Percentiles rank a stretch among this genome's conserved stretches.
phyloP scores from a whole-genome alignment of 2,888 invertebrate species.

The Phortica magna region DNA sequence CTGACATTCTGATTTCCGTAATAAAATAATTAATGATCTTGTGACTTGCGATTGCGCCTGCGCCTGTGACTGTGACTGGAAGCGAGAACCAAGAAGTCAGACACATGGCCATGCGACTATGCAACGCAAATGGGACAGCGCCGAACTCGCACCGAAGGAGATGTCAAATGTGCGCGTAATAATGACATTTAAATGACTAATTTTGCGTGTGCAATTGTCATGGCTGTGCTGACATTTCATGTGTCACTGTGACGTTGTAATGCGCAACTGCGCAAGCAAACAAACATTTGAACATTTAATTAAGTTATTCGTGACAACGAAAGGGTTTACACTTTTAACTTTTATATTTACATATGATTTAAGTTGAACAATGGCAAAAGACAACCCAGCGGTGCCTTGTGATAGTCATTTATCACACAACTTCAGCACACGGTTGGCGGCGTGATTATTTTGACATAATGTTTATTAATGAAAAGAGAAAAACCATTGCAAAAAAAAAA shows the following conservation, averaged over 20 bases:
- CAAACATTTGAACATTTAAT: constrained; percentile 53
- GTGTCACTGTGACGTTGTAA: constrained; percentile 30
- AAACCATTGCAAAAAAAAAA: constrained; percentile 28
- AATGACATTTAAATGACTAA: constrained; percentile 67
- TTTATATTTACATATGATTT: constrained; percentile 35
- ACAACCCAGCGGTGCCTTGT: constrained; percentile 47
- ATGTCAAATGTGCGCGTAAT: constrained; percentile 51
- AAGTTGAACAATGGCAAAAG: not conserved
- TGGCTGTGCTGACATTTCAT: constrained; percentile 29
- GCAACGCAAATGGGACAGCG: not conserved
- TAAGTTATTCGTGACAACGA: constrained; percentile 41
- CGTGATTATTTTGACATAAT: constrained; percentile 73
- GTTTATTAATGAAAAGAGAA: constrained; percentile 64
- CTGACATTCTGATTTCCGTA: constrained; percentile 74
- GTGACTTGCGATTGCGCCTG: constrained; percentile 44
- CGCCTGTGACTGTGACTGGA: constrained; percentile 33
- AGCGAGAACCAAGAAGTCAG: constrained; percentile 5
- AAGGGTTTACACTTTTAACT: constrained; percentile 45
- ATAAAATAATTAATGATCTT: constrained; percentile 71
- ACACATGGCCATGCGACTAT: not conserved
- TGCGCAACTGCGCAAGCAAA: constrained; percentile 38
- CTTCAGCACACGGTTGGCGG: constrained; percentile 42
- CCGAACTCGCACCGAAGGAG: not conserved
- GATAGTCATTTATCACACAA: constrained; percentile 58
- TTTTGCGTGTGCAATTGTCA: constrained; percentile 33